Base-by-base conservation (phyloP, 2,888 invertebrate genomes). In the Ellobium chinense region DNA sequence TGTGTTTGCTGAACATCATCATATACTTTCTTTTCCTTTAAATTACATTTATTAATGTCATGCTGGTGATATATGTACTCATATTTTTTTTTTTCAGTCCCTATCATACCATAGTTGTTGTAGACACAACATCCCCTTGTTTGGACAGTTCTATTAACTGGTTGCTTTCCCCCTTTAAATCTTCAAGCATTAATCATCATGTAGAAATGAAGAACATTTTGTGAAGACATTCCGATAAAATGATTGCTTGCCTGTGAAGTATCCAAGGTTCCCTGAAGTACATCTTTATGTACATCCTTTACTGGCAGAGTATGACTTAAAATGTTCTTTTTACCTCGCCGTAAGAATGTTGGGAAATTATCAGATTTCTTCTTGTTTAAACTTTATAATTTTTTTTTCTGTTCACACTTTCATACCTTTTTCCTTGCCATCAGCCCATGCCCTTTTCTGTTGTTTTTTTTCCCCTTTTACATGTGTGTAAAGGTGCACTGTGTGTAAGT, bases 191-290 rank as follows among this genome's bases (percentile, higher is more conserved):
- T 12, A 34, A 31, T 58, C 36, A 36, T 29, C 58, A 54, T 37
- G 36, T 0, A 58, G 31, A 29, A 21, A 29, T 21, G n/a, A 24
- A 46, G 2, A 31, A 63, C 1, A 46, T 62, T 74, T 62, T 27
- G n/a, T n/a, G 7, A 62, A 39, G 39, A 73, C 73, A 73, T 73
- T 73, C 73, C 73, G 62, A 62, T 39, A 62, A n/a, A 70, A 37
- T 62, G 73, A 62, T 12, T 73, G 73, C 24, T 72, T 58, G 46
- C 24, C 12, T 18, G 56, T 56, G 34, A 29, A 18, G 12, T 12
- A 12, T 65, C 18, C 65, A 21, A n/a, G n/a, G 27, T 27, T 62
- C 27, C 27, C 29, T 62, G 24, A 62, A 62, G 14, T 14, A n/a
- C 29, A 62, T 3, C 14, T 14, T 62, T 14, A 56, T 12, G 3